Conservation (phyloP, 2,113 vertebrate genomes). For the Antennarius striatus region DNA sequence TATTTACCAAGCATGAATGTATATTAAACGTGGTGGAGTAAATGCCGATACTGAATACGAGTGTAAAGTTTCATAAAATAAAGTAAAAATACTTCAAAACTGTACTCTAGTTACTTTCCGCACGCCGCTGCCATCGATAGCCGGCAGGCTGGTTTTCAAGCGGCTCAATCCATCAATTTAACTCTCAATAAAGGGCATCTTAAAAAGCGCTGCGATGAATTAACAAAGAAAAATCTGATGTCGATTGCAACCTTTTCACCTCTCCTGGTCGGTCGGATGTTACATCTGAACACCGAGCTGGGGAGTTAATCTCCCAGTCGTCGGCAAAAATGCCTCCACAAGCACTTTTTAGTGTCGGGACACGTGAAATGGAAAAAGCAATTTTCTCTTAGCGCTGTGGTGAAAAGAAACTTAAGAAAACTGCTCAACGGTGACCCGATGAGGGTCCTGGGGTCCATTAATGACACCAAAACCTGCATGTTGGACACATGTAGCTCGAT, state of each 20-base stretch:
- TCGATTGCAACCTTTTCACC: slow-evolving; percentile 29
- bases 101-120: too few relatives aligned
- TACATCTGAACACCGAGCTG: slow-evolving; percentile 2
- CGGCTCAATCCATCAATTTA: background rate
- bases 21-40: too few relatives aligned
- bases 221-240: background rate
- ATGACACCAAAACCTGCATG: slow-evolving; percentile 22
- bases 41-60: too few relatives aligned
- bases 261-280: slow-evolving; percentile 16
- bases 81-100: too few relatives aligned
- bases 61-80: too few relatives aligned
- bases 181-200: background rate
- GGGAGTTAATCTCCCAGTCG: slow-evolving; percentile 49
- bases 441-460: slow-evolving; percentile 26
- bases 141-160: too few relatives aligned
- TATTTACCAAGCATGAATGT: too few relatives aligned
- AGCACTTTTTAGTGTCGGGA: slow-evolving; percentile 52
- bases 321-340: slow-evolving; percentile 52
- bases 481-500: background rate
- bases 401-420: slow-evolving; percentile 30
- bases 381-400: slow-evolving; percentile 46
- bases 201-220: slow-evolving; percentile 7
- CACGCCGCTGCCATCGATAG: too few relatives aligned
- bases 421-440: slow-evolving; percentile 38
- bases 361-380: slow-evolving; percentile 51